phyloP scores from a whole-genome alignment of 2,888 invertebrate genomes.

The Falcaria lacertinaria region DNA sequence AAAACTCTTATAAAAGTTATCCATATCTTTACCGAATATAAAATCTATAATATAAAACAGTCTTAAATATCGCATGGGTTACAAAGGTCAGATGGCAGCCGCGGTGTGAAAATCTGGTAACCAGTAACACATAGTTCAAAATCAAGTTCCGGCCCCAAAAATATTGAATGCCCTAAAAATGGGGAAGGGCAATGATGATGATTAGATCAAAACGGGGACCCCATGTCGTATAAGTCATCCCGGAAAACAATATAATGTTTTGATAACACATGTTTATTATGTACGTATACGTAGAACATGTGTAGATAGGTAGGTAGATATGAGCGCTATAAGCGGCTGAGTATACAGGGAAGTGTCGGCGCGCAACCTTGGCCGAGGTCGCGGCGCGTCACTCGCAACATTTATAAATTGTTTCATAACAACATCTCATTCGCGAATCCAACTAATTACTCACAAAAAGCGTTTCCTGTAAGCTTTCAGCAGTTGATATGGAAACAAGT shows the following conservation, averaged over 20 bases:
- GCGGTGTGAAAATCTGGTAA: no score
- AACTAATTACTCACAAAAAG: conserved; percentile 30
- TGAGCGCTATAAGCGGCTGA: conserved; percentile 57
- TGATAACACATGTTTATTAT: conserved; percentile 22
- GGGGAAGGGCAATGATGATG: no score
- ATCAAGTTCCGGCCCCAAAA: no score
- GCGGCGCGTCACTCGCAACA: conserved; percentile 66
- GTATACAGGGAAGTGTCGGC: conserved; percentile 72
- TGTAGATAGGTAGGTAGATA: conserved; percentile 41
- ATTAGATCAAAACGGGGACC: neutral
- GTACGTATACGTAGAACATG: conserved; percentile 16
- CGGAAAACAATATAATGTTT: conserved; percentile 40
- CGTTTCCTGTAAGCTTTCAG: conserved; percentile 25
- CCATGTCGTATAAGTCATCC: conserved; percentile 17
- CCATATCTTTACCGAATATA: no score
- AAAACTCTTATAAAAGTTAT: no score
- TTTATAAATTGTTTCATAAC: conserved; percentile 68
- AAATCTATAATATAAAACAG: no score
- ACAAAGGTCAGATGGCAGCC: no score
- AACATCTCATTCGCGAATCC: conserved; percentile 42
- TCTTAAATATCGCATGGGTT: no score
- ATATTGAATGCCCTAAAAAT: no score
- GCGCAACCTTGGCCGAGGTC: conserved; percentile 74
- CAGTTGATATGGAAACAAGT: conserved; percentile 30
- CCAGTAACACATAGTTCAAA: no score